A percentile compares a stretch with the other conserved stretches of the same genome.
Conservation (phyloP, 2,888 invertebrate genomes). For the Ephialtes manifestator region DNA sequence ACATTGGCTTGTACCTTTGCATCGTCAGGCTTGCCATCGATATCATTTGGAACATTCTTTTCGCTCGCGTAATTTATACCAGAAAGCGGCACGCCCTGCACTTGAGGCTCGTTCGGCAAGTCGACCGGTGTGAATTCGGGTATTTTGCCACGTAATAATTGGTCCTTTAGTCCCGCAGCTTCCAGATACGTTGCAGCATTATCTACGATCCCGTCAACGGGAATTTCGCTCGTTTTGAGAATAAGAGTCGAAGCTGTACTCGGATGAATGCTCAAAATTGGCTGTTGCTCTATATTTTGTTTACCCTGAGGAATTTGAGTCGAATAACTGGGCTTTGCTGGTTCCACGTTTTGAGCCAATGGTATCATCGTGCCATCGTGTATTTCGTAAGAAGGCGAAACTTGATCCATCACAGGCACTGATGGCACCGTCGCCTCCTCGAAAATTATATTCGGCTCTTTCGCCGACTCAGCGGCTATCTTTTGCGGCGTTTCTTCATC, state of each 20-base stretch:
- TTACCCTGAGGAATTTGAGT: constrained; percentile 44
- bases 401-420: constrained; percentile 40
- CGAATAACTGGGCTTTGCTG: constrained; percentile 68
- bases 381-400: constrained; percentile 84
- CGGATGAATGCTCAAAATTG: constrained; percentile 74
- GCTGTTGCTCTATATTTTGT: constrained; percentile 68
- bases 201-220: constrained; percentile 2
- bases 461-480: neutral
- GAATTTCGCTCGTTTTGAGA: constrained; percentile 25
- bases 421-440: neutral
- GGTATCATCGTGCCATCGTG: constrained; percentile 90
- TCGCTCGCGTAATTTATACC: neutral
- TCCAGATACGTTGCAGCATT: constrained; percentile 38
- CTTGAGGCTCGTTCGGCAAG: constrained; percentile 31
- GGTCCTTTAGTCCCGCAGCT: constrained; percentile 5
- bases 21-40: neutral
- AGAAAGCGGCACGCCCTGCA: neutral
- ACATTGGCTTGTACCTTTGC: neutral
- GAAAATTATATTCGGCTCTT: neutral
- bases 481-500: neutral
- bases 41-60: neutral
- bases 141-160: neutral
- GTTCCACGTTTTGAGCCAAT: constrained; percentile 64
- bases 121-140: neutral
- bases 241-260: constrained; percentile 69